phyloP scores from a whole-genome alignment of 2,888 invertebrate genomes.

The Trissolcus brochymenae region DNA sequence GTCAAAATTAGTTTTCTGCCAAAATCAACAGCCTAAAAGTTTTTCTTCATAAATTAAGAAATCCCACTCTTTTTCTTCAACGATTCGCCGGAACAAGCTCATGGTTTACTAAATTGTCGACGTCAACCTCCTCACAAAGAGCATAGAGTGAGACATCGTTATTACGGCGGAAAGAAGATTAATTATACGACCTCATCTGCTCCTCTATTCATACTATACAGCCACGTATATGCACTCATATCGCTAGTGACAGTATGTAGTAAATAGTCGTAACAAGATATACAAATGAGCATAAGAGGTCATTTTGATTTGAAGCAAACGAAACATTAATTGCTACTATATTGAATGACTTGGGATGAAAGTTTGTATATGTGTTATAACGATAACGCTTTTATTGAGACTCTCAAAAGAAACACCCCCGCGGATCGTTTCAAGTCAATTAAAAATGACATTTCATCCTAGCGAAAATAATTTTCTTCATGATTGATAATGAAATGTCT shows the following conservation, averaged over 20 bases:
- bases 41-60: conserved; percentile 51
- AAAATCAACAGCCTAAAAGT: conserved; percentile 51
- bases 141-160: conserved; percentile 54
- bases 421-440: too few species aligned
- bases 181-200: conserved; percentile 59
- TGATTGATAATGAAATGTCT: too few species aligned
- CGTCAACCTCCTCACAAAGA: conserved; percentile 56
- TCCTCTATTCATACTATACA: conserved; percentile 55
- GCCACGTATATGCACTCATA: conserved; percentile 51
- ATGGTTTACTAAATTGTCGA: conserved; percentile 55
- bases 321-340: conserved; percentile 45
- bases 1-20: conserved; percentile 34
- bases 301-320: conserved; percentile 48
- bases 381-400: too few species aligned
- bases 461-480: too few species aligned
- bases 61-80: conserved; percentile 49
- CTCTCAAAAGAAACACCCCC: too few species aligned
- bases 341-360: conserved; percentile 7
- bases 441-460: too few species aligned
- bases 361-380: background rate
- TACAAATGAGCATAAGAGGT: conserved; percentile 57
- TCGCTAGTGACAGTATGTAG: conserved; percentile 53
- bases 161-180: conserved; percentile 57
- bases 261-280: conserved; percentile 58
- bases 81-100: conserved; percentile 43